phyloP scores from a whole-genome alignment of 2,888 invertebrate species.

The Drosophila putrida region DNA sequence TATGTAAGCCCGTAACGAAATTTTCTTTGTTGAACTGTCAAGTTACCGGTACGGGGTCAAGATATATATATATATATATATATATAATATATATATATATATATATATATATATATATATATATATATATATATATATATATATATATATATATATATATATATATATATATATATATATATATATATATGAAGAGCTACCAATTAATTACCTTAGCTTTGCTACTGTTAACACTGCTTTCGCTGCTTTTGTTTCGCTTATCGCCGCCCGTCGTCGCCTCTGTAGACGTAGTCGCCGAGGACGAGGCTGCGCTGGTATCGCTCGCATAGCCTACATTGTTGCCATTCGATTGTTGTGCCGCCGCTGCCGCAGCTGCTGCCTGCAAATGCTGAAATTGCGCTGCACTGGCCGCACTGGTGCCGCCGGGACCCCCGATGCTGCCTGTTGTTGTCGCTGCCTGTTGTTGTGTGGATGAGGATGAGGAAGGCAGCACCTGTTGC shows the following conservation, averaged over 20 bases:
- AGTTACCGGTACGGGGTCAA: no score
- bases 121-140: no score
- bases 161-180: no score
- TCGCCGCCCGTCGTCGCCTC: conserved; percentile 62
- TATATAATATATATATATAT: no score
- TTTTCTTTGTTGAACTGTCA: no score
- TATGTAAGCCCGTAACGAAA: no score
- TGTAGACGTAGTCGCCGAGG: conserved; percentile 72
- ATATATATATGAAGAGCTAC: no score
- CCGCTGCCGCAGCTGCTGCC: conserved; percentile 37
- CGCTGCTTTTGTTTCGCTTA: conserved; percentile 85
- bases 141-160: no score
- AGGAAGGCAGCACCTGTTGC: conserved; percentile 71
- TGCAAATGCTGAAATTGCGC: conserved; percentile 70
- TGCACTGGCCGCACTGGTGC: conserved; percentile 68
- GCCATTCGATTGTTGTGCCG: conserved; percentile 63
- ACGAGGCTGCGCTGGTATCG: conserved; percentile 73
- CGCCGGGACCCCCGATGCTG: conserved; percentile 41
- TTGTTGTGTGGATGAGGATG: conserved; percentile 54
- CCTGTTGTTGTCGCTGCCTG: conserved; percentile 38
- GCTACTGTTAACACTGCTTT: conserved; percentile 86
- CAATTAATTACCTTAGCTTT: conserved; percentile 86
- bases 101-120: no score
- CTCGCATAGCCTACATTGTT: conserved; percentile 72
- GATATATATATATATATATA: no score